Conservation (phyloP, 2,113 vertebrate genomes). For the Bambusicola thoracicus region DNA sequence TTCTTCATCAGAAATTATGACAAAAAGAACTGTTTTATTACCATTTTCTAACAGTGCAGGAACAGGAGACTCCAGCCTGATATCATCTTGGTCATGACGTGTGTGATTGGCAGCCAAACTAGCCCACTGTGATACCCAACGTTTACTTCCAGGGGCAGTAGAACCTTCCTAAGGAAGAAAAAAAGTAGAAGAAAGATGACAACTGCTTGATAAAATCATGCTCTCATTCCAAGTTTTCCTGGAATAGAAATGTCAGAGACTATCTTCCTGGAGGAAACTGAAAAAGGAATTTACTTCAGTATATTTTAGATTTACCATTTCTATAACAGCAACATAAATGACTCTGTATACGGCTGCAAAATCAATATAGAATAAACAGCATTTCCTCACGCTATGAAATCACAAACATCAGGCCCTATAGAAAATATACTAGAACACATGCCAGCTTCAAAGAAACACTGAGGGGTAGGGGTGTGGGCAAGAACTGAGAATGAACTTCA, state of each 20-base stretch:
- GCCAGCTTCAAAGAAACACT: background rate
- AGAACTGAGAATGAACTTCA: background rate
- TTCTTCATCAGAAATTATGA: background rate
- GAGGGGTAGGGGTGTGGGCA: background rate
- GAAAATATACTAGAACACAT: background rate
- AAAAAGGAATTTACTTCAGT: background rate
- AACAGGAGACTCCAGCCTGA: conserved; percentile 81
- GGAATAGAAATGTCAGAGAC: background rate
- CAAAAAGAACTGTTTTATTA: conserved; percentile 61
- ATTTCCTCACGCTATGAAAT: background rate
- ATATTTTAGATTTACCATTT: background rate
- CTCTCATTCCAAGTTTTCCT: background rate
- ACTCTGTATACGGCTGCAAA: background rate
- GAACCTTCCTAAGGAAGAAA: conserved; percentile 76
- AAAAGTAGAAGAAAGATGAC: background rate
- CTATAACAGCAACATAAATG: background rate
- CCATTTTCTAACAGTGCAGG: conserved; percentile 88
- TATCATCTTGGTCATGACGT: conserved; percentile 90
- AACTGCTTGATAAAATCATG: background rate
- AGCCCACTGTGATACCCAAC: conserved; percentile 97
- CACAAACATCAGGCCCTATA: background rate
- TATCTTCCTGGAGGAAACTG: background rate
- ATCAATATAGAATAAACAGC: background rate
- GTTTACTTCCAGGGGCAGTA: conserved; percentile 84
- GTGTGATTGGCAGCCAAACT: conserved; percentile 95